Base-by-base conservation (phyloP, 2,888 invertebrate genomes). In the Galerucella pusilla region DNA sequence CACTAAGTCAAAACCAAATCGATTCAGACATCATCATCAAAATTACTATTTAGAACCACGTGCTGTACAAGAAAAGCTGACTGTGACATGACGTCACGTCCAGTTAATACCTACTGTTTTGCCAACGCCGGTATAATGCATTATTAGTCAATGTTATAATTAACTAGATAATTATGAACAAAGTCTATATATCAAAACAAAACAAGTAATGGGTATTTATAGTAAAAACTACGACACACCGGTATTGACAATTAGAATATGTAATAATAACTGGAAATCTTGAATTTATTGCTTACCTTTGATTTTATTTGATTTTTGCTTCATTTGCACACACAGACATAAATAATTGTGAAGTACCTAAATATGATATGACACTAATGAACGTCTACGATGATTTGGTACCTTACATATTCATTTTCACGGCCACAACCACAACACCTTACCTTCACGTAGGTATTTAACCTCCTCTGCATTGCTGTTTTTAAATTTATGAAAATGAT, bases 391-490 rank as follows among this genome's bases (percentile, higher is more conserved):
- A 65, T 45, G 46, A 35, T 45, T 66, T 57, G 10, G 60, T n/a
- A 45, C 2, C 49, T 35, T 57, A 67, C 72, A 67, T 65, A 67
- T 67, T 75, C 14, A 70, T 67, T 73, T 70, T 75, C 78, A 78
- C 75, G 78, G 78, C 74, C 70, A 60, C 42, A 35, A 59, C 72
- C 78, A 73, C 76, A 75, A 52, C 10, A 45, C 20, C 20, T 20
- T 20, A 5, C 14, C 49, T 49, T 11, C 14, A 49, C 46, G 72
- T 72, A 49, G 61, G 65, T 49, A 57, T 57, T 9, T 57, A 66
- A 65, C 72, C 74, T 73, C 78, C 78, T 78, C 75, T 77, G 68
- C 75, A 25, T 11, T 52, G 72, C 46, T 52, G 60, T 52, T 57
- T 49, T 74, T 57, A 20, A 45, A 46, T 57, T 68, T 61, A 69